Evolutionary conservation across 1,140 invertebrate species (phyloP).

Genomic region (Ptiloglossa arizonensis): DNA sequence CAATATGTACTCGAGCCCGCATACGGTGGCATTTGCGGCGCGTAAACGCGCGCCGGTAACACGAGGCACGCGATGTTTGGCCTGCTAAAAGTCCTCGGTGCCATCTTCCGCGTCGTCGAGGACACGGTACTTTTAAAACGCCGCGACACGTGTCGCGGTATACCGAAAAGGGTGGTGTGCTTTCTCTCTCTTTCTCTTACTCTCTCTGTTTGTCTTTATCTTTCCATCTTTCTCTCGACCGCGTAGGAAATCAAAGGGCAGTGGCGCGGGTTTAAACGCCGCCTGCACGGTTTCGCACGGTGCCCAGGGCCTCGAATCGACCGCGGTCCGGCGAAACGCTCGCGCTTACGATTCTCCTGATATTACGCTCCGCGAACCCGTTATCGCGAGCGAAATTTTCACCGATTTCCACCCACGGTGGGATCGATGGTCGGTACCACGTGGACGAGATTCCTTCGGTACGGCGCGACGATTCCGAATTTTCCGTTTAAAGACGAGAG

Average conservation of each 20-base stretch:
- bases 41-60: slow-evolving; percentile 59
- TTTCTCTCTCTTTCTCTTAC: no score
- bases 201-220: no score
- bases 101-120: slow-evolving; percentile 54
- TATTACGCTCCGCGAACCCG: no score
- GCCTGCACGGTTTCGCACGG: slow-evolving; percentile 63
- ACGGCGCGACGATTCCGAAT: neutral
- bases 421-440: no score
- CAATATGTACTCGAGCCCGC: slow-evolving; percentile 64
- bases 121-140: slow-evolving; percentile 64
- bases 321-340: no score
- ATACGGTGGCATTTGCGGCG: slow-evolving; percentile 44
- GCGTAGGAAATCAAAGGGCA: slow-evolving; percentile 60
- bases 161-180: slow-evolving; percentile 45
- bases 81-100: slow-evolving; percentile 73
- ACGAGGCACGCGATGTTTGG: slow-evolving; percentile 74
- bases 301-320: slow-evolving; percentile 50
- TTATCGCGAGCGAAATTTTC: neutral
- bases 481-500: slow-evolving; percentile 11
- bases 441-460: neutral
- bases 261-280: slow-evolving; percentile 51
- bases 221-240: no score
- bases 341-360: no score
- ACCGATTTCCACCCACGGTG: neutral
- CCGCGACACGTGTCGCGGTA: slow-evolving; percentile 44